Evolutionary conservation across 2,113 vertebrate genomes (phyloP).

Genomic region (Lynx canadensis): DNA sequence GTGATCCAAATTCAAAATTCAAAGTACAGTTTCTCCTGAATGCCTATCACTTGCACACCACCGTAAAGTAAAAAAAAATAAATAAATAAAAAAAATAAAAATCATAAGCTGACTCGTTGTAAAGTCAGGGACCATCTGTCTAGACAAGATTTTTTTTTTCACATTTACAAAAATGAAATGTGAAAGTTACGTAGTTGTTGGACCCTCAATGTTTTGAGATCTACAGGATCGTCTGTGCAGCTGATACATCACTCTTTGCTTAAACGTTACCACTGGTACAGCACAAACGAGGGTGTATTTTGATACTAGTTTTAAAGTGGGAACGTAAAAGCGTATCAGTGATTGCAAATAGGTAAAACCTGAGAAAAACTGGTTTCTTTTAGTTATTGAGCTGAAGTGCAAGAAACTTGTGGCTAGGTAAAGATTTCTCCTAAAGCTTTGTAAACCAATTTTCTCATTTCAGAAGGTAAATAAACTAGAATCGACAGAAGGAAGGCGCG

Average conservation of each 20-base stretch:
- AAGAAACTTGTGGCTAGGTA: background rate
- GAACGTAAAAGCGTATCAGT: background rate
- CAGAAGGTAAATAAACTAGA: background rate
- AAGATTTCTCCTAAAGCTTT: background rate
- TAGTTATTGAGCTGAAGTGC: background rate
- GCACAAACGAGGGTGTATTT: background rate
- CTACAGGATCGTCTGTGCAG: background rate
- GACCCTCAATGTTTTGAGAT: background rate
- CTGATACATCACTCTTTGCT: background rate
- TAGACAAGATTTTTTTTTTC: background rate
- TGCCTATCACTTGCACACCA: background rate
- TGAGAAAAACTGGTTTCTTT: background rate
- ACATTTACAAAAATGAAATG: constrained; percentile 4
- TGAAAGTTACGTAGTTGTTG: background rate
- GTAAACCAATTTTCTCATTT: background rate
- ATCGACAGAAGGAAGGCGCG: background rate
- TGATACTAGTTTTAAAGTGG: background rate
- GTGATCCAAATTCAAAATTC: background rate
- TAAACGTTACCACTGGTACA: background rate
- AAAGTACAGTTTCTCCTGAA: background rate
- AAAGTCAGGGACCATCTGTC: background rate
- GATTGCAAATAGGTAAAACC: background rate
- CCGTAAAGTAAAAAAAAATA: background rate
- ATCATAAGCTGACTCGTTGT: background rate
- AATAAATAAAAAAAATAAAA: no score